phyloP scores from a whole-genome alignment of 1,140 invertebrate species.

The Harlomillsia oculata region DNA sequence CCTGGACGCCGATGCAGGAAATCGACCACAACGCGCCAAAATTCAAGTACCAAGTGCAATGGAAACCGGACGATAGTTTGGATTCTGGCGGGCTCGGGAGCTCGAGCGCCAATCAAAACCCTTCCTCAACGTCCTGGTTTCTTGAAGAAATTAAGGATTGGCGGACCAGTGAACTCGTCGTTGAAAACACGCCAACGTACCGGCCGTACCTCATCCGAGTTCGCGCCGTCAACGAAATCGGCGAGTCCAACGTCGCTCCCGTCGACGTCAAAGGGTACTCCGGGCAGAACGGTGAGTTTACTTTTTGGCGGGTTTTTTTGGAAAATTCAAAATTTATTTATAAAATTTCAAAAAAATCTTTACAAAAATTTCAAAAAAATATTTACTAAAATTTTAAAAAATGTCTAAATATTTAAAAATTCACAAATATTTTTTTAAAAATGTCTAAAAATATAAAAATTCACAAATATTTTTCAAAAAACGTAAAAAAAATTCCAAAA shows the following conservation, averaged over 20 bases:
- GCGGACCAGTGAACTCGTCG: slow-evolving; percentile 52
- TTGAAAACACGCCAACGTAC: slow-evolving; percentile 84
- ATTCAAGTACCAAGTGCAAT: slow-evolving; percentile 84
- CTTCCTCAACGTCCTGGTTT: slow-evolving; percentile 54
- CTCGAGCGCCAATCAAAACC: no score
- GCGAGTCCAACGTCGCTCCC: slow-evolving; percentile 73
- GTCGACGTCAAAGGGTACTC: slow-evolving; percentile 80
- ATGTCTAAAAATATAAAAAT: no score
- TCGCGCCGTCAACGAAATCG: slow-evolving; percentile 77
- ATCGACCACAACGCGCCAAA: slow-evolving; percentile 91
- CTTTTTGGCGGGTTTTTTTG: no score
- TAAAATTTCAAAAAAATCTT: no score
- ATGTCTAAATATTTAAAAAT: background rate
- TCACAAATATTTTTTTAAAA: slow-evolving; percentile 31
- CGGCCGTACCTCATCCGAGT: slow-evolving; percentile 84
- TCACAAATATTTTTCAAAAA: no score
- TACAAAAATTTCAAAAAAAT: no score
- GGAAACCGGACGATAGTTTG: slow-evolving; percentile 67
- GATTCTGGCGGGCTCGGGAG: no score
- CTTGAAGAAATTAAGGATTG: slow-evolving; percentile 67
- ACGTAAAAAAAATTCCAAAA: no score
- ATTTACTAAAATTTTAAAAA: slow-evolving; percentile 1
- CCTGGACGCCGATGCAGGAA: slow-evolving; percentile 91
- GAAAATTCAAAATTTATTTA: no score
- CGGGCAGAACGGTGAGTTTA: slow-evolving; percentile 78